Base-by-base conservation (phyloP, 2,888 invertebrate genomes). In the Dinocampus coccinellae region DNA sequence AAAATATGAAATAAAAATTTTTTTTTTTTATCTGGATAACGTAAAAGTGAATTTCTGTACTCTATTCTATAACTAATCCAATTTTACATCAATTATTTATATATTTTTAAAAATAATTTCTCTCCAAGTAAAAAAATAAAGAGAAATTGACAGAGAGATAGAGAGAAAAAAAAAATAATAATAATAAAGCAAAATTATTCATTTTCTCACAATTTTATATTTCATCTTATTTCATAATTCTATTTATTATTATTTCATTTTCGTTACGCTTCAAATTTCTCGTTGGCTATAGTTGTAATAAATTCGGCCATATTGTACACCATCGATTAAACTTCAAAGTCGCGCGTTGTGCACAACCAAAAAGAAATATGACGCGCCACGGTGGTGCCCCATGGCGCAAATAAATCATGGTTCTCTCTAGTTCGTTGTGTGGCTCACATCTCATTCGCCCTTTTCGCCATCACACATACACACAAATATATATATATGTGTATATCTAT, bases 301-400 rank as follows among this genome's bases (percentile, higher is more conserved):
- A 77, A 79, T 77, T 78, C 76, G 66, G 62, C 77, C 77, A 76
- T 78, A 78, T 75, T 74, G 73, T 74, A 77, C 77, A 76, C 75
- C 76, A 79, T 80, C 81, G 81, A 81, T 79, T 78, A 79, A 79
- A 81, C 79, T 80, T 80, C 75, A 78, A 80, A 79, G 76, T 75
- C 70, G 69, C 69, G 47, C 47, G 47, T 57, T 57, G 67, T 42
- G 63, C 55, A 42, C 53, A 58, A 55, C 55, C 71, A 42, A 72
- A 72, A 70, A 72, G 72, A 72, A 72, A 72, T 72, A 72, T 67
- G 72, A 72, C 55, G 72, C 63, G 63, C 62, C 33, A 62, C 67
- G 62, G 75, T 71, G 71, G 75, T 73, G 80, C 80, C 81, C 81
- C 82, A 79, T 78, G 81, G 80, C 77, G 82, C 80, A 78, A 78